Base-by-base conservation (phyloP, 1,140 invertebrate genomes). In the Brachionus calyciflorus region DNA sequence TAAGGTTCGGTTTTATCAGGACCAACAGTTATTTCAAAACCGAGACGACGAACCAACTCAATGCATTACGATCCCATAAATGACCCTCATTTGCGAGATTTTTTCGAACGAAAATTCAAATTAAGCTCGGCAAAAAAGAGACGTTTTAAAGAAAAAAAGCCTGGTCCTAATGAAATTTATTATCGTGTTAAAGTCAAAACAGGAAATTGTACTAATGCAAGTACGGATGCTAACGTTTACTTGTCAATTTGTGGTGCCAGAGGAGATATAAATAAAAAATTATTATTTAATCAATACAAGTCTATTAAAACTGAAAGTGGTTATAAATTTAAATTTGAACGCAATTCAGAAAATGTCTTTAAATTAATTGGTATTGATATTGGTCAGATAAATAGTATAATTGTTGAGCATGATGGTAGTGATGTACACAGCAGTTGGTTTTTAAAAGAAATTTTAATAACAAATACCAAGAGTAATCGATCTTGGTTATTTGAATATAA, bases 361-460 rank as follows among this genome's bases (percentile, higher is more conserved):
- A 76, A 57, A 76, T 17, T 76, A 26, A 60, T 76, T 26, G 55
- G 37, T 41, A 21, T 63, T 30, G 73, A 76, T 63, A 33, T 76
- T 41, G 73, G 73, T 24, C 49, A 40, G 17, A 44, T 76, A n/a
- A 57, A 63, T 40, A 17, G n/a, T 17, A 76, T 76, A 26, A 30
- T 41, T 12, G 28, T 76, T 0, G 73, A 76, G 83, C 82, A 83
- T 70, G 81, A 82, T 79, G 84, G 83, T 14, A 77, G 81, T 53
- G 81, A 79, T 51, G 80, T 83, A 49, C 80, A 82, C 76, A 80
- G 84, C 63, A 81, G 81, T n/a, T 86, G 85, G 85, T 84, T 80
- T 77, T 40, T 85, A 46, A 81, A 85, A 63, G 79, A 82, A 78
- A 79, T 86, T 21, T 81, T 83, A 78, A 77, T 86, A 12, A 78